phyloP scores from a whole-genome alignment of 2,888 invertebrate species.

The Dolichomitus sp. region DNA sequence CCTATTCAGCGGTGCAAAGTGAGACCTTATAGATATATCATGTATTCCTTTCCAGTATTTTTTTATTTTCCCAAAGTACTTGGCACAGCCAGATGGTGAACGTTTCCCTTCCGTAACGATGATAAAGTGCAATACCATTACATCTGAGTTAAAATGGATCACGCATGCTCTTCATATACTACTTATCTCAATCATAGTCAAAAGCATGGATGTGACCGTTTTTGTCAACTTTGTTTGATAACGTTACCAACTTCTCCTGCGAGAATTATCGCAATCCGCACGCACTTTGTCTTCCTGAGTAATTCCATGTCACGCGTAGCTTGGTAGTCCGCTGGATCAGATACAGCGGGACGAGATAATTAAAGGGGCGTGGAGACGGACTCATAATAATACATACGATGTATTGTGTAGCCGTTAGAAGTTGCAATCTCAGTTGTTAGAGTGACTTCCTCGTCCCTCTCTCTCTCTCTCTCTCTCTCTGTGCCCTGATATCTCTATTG shows the following conservation, averaged over 20 bases:
- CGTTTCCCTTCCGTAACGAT: constrained; percentile 40
- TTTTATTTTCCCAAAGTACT: constrained; percentile 14
- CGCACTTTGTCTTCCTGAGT: constrained; percentile 43
- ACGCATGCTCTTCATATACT: constrained; percentile 28
- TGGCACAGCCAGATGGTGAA: constrained; percentile 31
- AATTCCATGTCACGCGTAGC: constrained; percentile 27
- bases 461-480: not conserved
- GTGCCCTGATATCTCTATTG: constrained; percentile 25
- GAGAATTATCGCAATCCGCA: constrained; percentile 48
- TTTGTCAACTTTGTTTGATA: constrained; percentile 34
- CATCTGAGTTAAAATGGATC: constrained; percentile 33
- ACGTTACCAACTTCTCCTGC: constrained; percentile 1
- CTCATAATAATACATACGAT: constrained; percentile 32
- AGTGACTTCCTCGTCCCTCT: not conserved
- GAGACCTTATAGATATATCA: constrained; percentile 22
- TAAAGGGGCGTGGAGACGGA: constrained; percentile 33
- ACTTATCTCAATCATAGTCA: constrained; percentile 20
- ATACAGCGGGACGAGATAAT: constrained; percentile 43
- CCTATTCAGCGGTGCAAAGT: constrained; percentile 1
- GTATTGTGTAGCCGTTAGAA: constrained; percentile 22
- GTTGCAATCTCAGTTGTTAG: constrained; percentile 33
- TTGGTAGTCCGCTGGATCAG: constrained; percentile 20
- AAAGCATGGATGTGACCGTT: constrained; percentile 13
- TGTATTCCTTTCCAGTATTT: constrained; percentile 24
- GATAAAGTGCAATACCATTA: constrained; percentile 46